Percentiles rank a stretch among this genome's conserved stretches.
These are phyloP conservation scores for Morus bassanus DNA, from an alignment of 2,797 vertebrate species.

Conservation along the genomic window DNA sequence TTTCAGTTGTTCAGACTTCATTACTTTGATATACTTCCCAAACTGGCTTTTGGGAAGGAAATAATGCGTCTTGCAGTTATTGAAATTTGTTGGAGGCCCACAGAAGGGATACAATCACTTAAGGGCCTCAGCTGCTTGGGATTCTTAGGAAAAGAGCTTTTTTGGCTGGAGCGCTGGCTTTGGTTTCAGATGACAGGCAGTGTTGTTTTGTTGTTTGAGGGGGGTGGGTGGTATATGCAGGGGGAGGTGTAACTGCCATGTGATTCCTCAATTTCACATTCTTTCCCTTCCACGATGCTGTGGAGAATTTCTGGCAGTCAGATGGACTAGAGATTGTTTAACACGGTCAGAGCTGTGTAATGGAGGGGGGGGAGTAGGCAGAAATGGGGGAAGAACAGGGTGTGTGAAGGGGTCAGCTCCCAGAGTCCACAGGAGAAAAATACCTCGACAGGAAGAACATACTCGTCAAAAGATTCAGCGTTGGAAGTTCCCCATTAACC, in stretches of 20 bases:
- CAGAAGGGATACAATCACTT: constrained; percentile 75
- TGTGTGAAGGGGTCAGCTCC: background rate
- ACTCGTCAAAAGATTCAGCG: background rate
- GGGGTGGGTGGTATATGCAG: constrained; percentile 22
- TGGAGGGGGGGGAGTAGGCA: background rate
- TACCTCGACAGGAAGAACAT: background rate
- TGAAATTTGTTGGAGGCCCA: constrained; percentile 64
- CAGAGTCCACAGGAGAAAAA: background rate
- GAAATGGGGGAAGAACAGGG: background rate
- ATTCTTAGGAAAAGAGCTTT: constrained; percentile 57
- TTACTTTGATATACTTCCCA: constrained; percentile 41
- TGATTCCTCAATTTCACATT: constrained; percentile 54
- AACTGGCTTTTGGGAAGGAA: constrained; percentile 50
- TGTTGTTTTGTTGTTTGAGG: constrained; percentile 72
- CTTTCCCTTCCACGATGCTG: constrained; percentile 47
- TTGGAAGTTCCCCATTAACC: background rate
- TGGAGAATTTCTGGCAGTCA: constrained; percentile 49
- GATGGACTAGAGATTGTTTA: constrained; percentile 38
- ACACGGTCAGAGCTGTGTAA: background rate
- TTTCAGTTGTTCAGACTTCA: constrained; percentile 13
- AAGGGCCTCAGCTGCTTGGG: constrained; percentile 55
- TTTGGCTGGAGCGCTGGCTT: constrained; percentile 41
- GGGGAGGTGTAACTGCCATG: constrained; percentile 47
- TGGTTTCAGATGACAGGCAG: constrained; percentile 74
- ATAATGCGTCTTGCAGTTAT: background rate